Percentiles rank a stretch among this genome's conserved stretches.
phyloP scores from a whole-genome alignment of 2,888 invertebrate genomes.

The Drosophila austrosaltans region DNA sequence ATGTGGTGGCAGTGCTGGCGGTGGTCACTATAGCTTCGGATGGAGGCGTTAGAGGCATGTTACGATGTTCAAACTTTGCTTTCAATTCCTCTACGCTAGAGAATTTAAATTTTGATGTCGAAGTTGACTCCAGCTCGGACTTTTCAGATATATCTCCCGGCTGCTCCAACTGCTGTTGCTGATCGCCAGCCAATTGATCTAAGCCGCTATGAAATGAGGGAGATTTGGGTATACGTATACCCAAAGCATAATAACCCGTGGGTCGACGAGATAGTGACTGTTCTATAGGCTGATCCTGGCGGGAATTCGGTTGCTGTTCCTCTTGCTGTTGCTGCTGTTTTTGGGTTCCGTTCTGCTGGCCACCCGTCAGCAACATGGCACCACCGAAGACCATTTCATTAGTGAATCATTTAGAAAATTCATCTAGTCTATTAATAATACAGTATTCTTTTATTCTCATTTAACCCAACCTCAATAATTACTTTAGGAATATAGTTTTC shows the following conservation, averaged over 20 bases:
- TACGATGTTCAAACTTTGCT: constrained; percentile 76
- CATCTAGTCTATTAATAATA: constrained; percentile 45
- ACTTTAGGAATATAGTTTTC: constrained; percentile 12
- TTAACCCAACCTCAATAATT: constrained; percentile 32
- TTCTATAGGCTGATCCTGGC: constrained; percentile 20
- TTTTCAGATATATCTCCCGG: constrained; percentile 7
- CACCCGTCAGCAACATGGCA: constrained; percentile 84
- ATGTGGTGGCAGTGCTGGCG: constrained; percentile 36
- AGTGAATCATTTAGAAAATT: constrained; percentile 69
- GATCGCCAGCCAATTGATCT: constrained; percentile 87
- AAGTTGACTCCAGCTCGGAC: neutral
- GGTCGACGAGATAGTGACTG: constrained; percentile 5
- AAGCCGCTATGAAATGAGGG: constrained; percentile 94
- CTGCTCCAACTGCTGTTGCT: constrained; percentile 43
- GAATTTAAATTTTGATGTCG: constrained; percentile 56
- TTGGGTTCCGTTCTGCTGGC: constrained; percentile 77
- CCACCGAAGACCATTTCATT: constrained; percentile 84
- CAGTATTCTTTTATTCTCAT: constrained; percentile 27
- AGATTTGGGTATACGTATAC: constrained; percentile 90
- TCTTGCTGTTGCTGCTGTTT: constrained; percentile 58
- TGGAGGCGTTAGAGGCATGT: constrained; percentile 79
- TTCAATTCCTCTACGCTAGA: constrained; percentile 78
- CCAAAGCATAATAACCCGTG: constrained; percentile 84
- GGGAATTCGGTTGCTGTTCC: constrained; percentile 26
- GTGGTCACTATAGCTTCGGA: constrained; percentile 34